Conservation (phyloP, 2,888 invertebrate species). For the Meliscaeva auricollis region DNA sequence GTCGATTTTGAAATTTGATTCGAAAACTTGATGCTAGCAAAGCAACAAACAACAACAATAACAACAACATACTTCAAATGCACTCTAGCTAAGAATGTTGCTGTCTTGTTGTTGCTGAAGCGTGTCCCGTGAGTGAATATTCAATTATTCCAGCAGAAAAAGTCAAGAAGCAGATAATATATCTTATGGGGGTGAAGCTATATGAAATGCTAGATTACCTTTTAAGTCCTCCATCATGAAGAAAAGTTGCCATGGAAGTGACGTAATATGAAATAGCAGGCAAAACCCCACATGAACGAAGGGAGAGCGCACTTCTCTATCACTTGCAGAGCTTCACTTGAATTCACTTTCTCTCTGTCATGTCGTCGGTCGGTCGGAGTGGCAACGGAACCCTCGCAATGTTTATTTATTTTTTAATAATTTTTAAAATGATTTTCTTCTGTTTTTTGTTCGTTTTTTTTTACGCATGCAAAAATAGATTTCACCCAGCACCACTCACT, state of each 20-base stretch:
- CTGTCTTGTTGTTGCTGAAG: slow-evolving; percentile 9
- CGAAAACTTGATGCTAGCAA: slow-evolving; percentile 32
- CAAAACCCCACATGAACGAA: background rate
- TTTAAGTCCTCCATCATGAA: background rate
- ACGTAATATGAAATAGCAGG: slow-evolving; percentile 23
- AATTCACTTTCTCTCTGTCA: slow-evolving; percentile 39
- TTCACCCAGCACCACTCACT: background rate
- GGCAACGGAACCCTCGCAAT: too few relatives aligned
- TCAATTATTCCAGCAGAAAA: slow-evolving; percentile 60
- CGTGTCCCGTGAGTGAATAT: slow-evolving; percentile 53
- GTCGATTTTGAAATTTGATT: slow-evolving; percentile 64
- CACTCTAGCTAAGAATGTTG: background rate
- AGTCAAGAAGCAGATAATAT: slow-evolving; percentile 29
- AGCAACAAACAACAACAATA: background rate
- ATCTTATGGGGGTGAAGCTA: background rate
- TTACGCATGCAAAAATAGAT: slow-evolving; percentile 47
- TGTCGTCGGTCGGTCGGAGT: too few relatives aligned
- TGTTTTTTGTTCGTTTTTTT: slow-evolving; percentile 24
- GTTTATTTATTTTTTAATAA: slow-evolving; percentile 43
- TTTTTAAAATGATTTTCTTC: slow-evolving; percentile 32
- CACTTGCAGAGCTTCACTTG: slow-evolving; percentile 70
- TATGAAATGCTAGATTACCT: background rate
- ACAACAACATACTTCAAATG: slow-evolving; percentile 38
- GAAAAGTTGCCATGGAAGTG: slow-evolving; percentile 41
- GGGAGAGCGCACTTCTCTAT: slow-evolving; percentile 27